Conservation (phyloP, 2,797 vertebrate genomes). For the Pyrocephalus nanus region DNA sequence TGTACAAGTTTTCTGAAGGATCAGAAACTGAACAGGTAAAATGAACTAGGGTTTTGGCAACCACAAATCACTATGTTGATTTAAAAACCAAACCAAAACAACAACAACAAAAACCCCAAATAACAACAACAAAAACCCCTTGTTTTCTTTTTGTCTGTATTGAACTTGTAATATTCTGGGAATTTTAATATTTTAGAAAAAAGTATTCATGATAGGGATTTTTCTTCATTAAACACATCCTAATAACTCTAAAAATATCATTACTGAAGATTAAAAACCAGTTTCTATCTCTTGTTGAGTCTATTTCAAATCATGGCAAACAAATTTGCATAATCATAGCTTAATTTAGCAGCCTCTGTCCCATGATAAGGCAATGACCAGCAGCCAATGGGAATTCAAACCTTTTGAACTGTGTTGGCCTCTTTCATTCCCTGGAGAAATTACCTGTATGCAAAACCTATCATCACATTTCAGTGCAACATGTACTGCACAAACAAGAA, state of each 20-base stretch:
- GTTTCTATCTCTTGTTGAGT: accelerated
- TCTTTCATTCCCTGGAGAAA: neutral
- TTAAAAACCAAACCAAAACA: neutral
- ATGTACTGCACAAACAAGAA: neutral
- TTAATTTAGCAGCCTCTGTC: neutral
- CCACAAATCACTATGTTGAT: neutral
- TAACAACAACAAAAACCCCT: neutral
- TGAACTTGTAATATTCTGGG: neutral
- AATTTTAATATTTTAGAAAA: neutral
- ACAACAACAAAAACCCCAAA: neutral
- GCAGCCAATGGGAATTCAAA: neutral
- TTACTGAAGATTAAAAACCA: neutral
- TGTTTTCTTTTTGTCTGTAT: neutral
- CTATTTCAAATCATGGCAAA: neutral
- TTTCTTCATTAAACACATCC: neutral
- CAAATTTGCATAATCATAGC: neutral
- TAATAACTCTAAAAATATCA: neutral
- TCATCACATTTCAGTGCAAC: neutral
- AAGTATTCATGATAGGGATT: neutral
- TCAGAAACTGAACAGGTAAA: neutral
- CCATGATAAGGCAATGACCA: neutral
- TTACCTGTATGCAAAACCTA: neutral
- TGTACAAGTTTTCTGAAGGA: neutral
- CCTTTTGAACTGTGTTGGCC: neutral
- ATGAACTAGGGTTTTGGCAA: neutral